phyloP scores from a whole-genome alignment of 92 coral and sea anemone genomes.

The Epizoanthus fatuus region DNA sequence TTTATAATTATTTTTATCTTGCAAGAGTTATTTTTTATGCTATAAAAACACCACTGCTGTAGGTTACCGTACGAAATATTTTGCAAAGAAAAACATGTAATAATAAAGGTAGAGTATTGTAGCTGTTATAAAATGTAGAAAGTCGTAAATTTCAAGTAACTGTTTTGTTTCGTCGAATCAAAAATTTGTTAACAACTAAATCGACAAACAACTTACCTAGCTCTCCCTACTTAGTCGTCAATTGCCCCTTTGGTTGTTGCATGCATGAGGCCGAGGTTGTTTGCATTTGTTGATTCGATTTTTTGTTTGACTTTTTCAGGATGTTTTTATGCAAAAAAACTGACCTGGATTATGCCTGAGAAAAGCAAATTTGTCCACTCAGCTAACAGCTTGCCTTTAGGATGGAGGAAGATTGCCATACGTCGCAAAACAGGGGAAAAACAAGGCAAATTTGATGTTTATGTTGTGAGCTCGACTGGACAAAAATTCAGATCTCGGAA shows the following conservation, averaged over 20 bases:
- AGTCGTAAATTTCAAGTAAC: too few relatives aligned
- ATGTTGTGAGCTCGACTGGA: slow-evolving; percentile 81
- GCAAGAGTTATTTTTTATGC: too few relatives aligned
- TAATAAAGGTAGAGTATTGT: not conserved
- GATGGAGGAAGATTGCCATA: slow-evolving; percentile 73
- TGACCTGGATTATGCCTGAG: not conserved
- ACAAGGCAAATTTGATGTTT: slow-evolving; percentile 80
- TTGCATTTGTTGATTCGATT: too few relatives aligned
- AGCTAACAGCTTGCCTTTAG: slow-evolving; percentile 55
- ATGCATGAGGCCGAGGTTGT: too few relatives aligned
- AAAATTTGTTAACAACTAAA: not conserved
- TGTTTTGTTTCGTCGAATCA: too few relatives aligned
- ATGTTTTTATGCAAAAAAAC: too few relatives aligned
- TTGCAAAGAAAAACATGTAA: not conserved
- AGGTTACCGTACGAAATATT: too few relatives aligned
- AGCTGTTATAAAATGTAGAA: too few relatives aligned
- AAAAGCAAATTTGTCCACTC: slow-evolving; percentile 12
- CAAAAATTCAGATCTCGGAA: slow-evolving; percentile 74
- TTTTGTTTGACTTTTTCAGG: too few relatives aligned
- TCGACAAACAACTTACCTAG: not conserved
- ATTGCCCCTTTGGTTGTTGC: not conserved
- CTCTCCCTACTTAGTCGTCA: not conserved
- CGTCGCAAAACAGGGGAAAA: slow-evolving; percentile 74
- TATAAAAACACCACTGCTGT: too few relatives aligned
- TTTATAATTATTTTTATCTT: too few relatives aligned